A percentile compares a stretch with the other conserved stretches of the same genome.
Conservation (phyloP, 1,140 invertebrate genomes). For the Drosophila mauritiana region DNA sequence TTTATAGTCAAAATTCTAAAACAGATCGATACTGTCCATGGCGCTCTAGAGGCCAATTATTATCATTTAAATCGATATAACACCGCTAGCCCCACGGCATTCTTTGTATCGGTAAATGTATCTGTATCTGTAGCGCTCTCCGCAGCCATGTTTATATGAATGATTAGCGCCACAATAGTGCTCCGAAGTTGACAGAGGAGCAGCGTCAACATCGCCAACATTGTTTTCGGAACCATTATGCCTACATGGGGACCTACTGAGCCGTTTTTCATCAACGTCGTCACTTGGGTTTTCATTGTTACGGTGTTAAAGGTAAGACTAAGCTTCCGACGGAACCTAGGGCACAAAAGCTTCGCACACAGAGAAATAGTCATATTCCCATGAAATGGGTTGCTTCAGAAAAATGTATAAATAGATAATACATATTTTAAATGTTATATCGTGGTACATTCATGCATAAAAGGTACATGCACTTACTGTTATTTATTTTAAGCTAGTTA, state of each 20-base stretch:
- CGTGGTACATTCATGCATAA: too few relatives aligned
- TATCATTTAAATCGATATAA: conserved; percentile 80
- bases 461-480: too few relatives aligned
- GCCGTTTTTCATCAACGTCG: conserved; percentile 57
- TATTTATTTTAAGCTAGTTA: not conserved
- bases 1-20: conserved; percentile 81
- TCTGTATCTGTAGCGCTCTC: conserved; percentile 22
- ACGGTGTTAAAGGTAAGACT: conserved; percentile 33
- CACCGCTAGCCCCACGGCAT: conserved; percentile 48
- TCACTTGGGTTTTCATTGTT: conserved; percentile 61
- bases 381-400: not conserved
- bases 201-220: conserved; percentile 8
- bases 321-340: conserved; percentile 36
- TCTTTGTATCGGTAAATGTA: conserved; percentile 47
- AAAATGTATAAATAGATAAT: not conserved
- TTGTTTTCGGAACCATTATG: conserved; percentile 41
- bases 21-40: conserved; percentile 66
- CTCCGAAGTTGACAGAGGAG: conserved; percentile 19
- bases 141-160: conserved; percentile 52
- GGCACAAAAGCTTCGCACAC: conserved; percentile 8
- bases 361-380: not conserved
- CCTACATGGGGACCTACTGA: conserved; percentile 35
- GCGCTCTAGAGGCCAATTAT: conserved; percentile 76
- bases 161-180: conserved; percentile 58
- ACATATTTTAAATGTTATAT: not conserved